Evolutionary conservation across 53 echinoderm and acorn worm species (phyloP), one percentile per base, ranked within the genome.

Genomic region (Astropecten irregularis): DNA sequence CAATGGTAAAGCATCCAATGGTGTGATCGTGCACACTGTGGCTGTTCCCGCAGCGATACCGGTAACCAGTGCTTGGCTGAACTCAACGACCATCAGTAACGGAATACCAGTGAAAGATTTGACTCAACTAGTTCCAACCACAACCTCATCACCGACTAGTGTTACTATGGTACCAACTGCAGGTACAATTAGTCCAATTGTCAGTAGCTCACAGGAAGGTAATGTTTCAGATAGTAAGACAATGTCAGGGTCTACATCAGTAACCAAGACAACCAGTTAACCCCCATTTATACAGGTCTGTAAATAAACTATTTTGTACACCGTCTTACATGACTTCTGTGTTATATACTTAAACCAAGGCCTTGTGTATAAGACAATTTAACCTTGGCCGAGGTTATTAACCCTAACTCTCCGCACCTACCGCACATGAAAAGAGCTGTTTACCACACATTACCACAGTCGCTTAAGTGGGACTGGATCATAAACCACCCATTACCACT

Each of bases 11-110:
- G 32, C 79, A 21, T 47, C 62, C 31, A 79, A 79, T 28, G 79
- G 79, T 21, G 48, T 79, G 13, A 61, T 79, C 46, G 79, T 79
- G 46, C 79, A 79, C 31, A 47, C 79, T 0, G 60, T 79, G 20
- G 39, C 74, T 11, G 62, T 79, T 9, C 79, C 62, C 1, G 47
- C 79, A 9, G 48, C 47, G 61, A 29, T 60, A 33, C 62, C 79
- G n/a, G 63, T 61, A n/a, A 60, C 79, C 32, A 79, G 47, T 79
- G 58, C 79, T 28, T 79, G 79, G 79, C 79, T 79, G 11, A n/a
- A 16, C 21, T 19, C 79, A 29, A 30, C 79, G 4, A 46, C 44
- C 13, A 48, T 62, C 42, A 79, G 62, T 11, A 79, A 79, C 49
- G 79, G 79, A 33, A 46, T 79, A 61, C 79, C 79, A 16, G 62